Evolutionary conservation across 64 coral and sea anemone genomes (phyloP).

Genomic region (Montipora sp.): DNA sequence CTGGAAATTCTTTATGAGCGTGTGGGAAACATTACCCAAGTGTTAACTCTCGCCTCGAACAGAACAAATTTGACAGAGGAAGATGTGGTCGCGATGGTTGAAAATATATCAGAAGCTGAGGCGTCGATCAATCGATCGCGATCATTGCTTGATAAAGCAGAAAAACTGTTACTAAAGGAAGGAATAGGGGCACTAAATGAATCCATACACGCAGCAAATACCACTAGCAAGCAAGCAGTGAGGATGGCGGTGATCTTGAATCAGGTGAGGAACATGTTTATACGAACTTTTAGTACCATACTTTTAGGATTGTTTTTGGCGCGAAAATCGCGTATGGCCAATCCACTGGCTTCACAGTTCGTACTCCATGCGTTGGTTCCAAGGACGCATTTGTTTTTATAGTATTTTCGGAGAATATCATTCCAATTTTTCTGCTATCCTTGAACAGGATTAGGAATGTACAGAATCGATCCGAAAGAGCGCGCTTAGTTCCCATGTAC

Average conservation of each 20-base stretch:
- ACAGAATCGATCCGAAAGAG: no score
- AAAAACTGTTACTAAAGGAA: constrained; percentile 41
- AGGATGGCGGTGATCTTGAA: constrained; percentile 72
- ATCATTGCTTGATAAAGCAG: constrained; percentile 59
- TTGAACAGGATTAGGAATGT: no score
- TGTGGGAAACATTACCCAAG: constrained; percentile 50
- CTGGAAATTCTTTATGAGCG: constrained; percentile 20
- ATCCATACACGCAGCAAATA: constrained; percentile 71
- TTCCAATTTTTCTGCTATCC: no score
- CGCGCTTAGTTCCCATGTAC: no score
- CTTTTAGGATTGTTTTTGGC: background rate
- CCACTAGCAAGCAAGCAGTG: constrained; percentile 57
- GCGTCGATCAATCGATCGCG: constrained; percentile 76
- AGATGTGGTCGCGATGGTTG: constrained; percentile 32
- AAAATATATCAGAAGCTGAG: constrained; percentile 70
- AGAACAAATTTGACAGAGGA: constrained; percentile 34
- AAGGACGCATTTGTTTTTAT: no score
- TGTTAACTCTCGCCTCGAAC: constrained; percentile 49
- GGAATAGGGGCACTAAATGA: constrained; percentile 64
- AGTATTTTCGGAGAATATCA: no score
- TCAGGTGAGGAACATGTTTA: constrained; percentile 42
- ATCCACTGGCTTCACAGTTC: no score
- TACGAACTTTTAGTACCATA: background rate
- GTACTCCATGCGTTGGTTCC: no score
- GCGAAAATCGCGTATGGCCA: no score